A percentile compares a stretch with the other conserved stretches of the same genome.
phyloP scores from a whole-genome alignment of 1,140 invertebrate species.

The Paraescarpia echinospica region DNA sequence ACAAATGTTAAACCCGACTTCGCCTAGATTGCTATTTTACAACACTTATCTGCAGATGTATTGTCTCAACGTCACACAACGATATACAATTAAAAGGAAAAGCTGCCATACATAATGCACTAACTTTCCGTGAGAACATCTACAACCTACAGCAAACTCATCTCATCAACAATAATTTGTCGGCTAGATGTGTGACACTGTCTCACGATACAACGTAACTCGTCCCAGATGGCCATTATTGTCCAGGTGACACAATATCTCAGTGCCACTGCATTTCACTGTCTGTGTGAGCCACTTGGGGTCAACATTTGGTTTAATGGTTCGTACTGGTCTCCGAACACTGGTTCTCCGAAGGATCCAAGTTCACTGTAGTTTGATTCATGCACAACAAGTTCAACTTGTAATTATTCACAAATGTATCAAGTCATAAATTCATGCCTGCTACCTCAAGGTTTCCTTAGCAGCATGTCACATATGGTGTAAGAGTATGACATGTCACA shows the following conservation, averaged over 20 bases:
- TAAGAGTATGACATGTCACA: not conserved
- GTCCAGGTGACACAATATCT: not conserved
- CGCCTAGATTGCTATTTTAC: not conserved
- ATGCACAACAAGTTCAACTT: not conserved
- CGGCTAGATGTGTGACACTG: not conserved
- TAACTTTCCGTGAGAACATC: not conserved
- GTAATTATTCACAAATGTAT: not conserved
- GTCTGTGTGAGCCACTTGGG: not conserved
- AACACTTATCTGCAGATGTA: not conserved
- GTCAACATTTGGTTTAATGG: not conserved
- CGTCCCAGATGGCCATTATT: not conserved
- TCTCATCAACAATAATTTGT: not conserved
- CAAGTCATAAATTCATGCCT: not conserved
- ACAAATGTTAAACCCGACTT: not conserved
- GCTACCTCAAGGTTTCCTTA: not conserved
- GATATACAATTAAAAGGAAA: not conserved
- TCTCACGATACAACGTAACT: not conserved
- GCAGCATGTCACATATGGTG: not conserved
- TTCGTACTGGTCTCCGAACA: not conserved
- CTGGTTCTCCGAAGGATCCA: not conserved
- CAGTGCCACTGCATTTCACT: not conserved
- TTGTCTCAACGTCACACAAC: not conserved
- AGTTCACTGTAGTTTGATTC: not conserved
- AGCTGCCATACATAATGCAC: not conserved
- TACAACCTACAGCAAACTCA: not conserved